Base-by-base conservation (phyloP, 2,113 vertebrate species). In the Cochlearius cochlearius region DNA sequence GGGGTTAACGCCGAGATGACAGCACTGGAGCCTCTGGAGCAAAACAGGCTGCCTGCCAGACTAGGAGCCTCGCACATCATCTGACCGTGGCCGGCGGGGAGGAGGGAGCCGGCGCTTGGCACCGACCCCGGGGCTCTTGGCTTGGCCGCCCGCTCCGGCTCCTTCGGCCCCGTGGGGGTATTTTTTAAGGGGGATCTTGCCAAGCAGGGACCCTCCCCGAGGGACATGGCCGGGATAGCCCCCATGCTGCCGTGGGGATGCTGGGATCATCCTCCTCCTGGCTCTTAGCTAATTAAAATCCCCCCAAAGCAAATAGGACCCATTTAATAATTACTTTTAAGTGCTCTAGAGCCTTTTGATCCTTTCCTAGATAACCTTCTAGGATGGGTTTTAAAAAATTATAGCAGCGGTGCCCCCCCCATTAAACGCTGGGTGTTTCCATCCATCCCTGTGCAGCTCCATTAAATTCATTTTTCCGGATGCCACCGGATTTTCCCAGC, bases 11-110 rank as follows among this genome's bases (percentile, higher is more conserved):
- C 95, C 96, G 94, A 97, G 97, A 98, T 98, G 98, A 99, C 98
- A 98, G 98, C 96, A 97, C 79, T 92, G 98, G 98, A 98, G 98
- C 96, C 98, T 98, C 98, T 98, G 98, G 98, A 98, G 98, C 98
- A 98, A 84, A 98, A 97, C 98, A 98, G 99, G 98, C 98, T 97
- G 98, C 97, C 98, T 97, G 98, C 98, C 98, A 98, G 98, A 98
- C 98, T 98, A 97, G 97, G 97, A 97, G 98, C 97, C 98, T 98
- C 95, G 88, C 94, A 96, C 98, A 97, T 98, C 98, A 98, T 98
- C 98, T 98, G 98, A 98, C 98, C 96, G 74, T 96, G 95, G 96
- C 90, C 34, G 56, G 71, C 64, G 86, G 72, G 73, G 91, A 95
- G 90, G 45, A 55, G 94, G 82, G 90, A 94, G 83, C 93, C 88